Conservation (phyloP, 2,888 invertebrate species). For the Tyria jacobaeae region DNA sequence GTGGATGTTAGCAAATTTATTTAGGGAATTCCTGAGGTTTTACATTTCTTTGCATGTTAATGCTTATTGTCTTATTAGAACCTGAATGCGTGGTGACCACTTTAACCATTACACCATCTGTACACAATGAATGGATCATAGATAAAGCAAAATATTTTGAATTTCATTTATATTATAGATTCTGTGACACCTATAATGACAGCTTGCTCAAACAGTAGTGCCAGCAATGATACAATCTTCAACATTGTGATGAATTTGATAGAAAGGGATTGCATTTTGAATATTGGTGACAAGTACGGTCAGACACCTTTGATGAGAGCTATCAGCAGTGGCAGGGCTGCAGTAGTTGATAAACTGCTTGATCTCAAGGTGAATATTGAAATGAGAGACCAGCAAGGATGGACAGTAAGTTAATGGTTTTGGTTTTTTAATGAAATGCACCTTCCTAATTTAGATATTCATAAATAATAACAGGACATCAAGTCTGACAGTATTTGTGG, state of each 20-base stretch:
- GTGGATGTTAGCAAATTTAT: no score
- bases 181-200: slow-evolving; percentile 88
- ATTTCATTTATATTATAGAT: slow-evolving; percentile 75
- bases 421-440: no score
- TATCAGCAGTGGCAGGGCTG: slow-evolving; percentile 82
- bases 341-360: slow-evolving; percentile 84
- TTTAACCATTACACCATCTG: no score
- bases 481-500: no score
- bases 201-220: slow-evolving; percentile 86
- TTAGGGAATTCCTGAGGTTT: no score
- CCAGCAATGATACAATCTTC: slow-evolving; percentile 71
- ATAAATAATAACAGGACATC: no score
- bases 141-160: no score
- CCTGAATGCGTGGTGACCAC: no score
- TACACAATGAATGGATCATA: no score
- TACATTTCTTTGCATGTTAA: no score
- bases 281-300: slow-evolving; percentile 86
- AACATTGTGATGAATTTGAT: slow-evolving; percentile 83
- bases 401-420: slow-evolving; percentile 84
- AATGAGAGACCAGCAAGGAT: slow-evolving; percentile 87
- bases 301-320: slow-evolving; percentile 89
- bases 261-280: slow-evolving; percentile 82
- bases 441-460: no score
- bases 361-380: slow-evolving; percentile 84
- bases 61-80: no score